These are phyloP conservation scores for Euura saliciscinereae DNA, from an alignment of 1,140 invertebrate genomes.

Conservation along the genomic window DNA sequence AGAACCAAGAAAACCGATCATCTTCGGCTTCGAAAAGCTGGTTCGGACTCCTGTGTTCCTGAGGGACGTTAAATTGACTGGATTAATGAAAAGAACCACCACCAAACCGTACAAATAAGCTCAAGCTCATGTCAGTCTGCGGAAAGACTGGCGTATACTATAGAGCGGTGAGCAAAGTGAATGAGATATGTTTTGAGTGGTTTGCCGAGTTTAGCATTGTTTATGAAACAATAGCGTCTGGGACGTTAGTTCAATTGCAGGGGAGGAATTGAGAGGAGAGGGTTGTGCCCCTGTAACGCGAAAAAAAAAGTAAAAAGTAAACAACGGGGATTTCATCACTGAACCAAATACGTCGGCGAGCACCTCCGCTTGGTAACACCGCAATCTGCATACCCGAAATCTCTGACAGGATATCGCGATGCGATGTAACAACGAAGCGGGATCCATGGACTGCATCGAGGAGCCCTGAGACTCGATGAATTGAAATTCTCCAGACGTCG, in stretches of 20 bases:
- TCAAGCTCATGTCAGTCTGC: too few species aligned
- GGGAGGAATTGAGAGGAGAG: neutral
- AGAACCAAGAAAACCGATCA: too few species aligned
- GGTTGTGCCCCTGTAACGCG: neutral
- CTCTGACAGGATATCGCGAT: constrained; percentile 5
- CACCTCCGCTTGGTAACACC: constrained; percentile 1
- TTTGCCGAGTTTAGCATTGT: neutral
- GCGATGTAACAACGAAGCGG: neutral
- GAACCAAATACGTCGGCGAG: neutral
- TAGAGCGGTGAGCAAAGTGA: neutral
- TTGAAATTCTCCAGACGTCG: neutral
- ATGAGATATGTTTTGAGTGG: constrained; percentile 1
- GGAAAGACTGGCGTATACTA: too few species aligned
- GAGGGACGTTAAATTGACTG: too few species aligned
- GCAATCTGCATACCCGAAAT: neutral
- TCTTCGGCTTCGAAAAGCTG: too few species aligned
- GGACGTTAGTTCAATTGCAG: neutral
- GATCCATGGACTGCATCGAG: neutral
- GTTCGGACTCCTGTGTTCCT: too few species aligned
- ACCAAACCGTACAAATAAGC: too few species aligned
- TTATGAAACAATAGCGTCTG: constrained; percentile 1
- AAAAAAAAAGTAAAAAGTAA: neutral
- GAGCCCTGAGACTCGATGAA: neutral
- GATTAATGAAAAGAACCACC: too few species aligned
- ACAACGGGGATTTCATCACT: neutral